phyloP scores from a whole-genome alignment of 2,888 invertebrate genomes.

The Luperina testacea region DNA sequence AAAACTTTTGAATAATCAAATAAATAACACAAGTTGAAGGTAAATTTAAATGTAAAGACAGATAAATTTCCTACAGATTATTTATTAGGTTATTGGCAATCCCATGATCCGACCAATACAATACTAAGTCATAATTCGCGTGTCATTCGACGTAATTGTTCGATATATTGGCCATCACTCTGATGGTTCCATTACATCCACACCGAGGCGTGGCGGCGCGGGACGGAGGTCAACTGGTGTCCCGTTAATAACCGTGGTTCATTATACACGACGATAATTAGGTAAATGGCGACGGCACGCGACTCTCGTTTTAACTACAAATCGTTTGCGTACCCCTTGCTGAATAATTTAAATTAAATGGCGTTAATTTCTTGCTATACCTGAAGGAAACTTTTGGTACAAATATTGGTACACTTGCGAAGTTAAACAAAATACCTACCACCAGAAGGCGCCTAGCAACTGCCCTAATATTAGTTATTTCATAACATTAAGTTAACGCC shows the following conservation, averaged over 20 bases:
- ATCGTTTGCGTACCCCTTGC: neutral
- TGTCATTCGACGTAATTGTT: slow-evolving; percentile 3
- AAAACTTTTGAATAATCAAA: neutral
- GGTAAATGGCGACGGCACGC: slow-evolving; percentile 24
- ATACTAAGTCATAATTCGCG: neutral
- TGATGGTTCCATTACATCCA: slow-evolving; percentile 13
- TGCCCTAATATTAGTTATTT: slow-evolving; percentile 1
- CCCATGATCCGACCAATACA: neutral
- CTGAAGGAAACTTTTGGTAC: neutral
- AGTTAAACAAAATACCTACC: too few relatives aligned
- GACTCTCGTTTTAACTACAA: slow-evolving; percentile 7
- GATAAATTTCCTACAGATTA: neutral
- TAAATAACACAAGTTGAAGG: neutral
- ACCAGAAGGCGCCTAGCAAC: slow-evolving; percentile 8
- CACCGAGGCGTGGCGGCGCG: slow-evolving; percentile 24
- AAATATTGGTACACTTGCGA: neutral
- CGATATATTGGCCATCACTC: slow-evolving; percentile 24
- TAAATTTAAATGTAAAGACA: too few relatives aligned
- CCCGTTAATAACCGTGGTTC: slow-evolving; percentile 7
- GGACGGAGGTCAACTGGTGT: slow-evolving; percentile 15
- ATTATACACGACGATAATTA: slow-evolving; percentile 32
- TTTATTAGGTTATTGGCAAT: neutral
- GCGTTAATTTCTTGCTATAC: neutral
- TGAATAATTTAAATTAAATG: neutral
- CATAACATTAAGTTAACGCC: slow-evolving; percentile 13